These are phyloP conservation scores for Aegotheles bennettii DNA, from an alignment of 2,113 vertebrate species.

Conservation along the genomic window DNA sequence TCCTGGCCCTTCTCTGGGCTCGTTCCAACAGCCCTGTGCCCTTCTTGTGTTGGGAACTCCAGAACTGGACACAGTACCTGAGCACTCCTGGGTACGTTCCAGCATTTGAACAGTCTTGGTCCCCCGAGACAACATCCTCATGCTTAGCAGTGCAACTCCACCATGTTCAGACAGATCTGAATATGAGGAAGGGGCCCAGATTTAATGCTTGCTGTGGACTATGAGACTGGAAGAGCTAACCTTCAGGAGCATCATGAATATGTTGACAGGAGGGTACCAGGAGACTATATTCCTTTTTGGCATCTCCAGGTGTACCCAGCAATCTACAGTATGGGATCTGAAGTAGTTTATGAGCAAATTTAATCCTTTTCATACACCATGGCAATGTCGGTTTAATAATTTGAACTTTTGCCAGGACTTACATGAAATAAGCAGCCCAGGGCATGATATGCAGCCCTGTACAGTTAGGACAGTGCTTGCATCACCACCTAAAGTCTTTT, in stretches of 20 bases:
- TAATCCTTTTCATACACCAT: not conserved
- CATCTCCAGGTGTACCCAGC: not conserved
- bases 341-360: not conserved
- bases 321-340: not conserved
- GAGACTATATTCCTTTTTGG: not conserved
- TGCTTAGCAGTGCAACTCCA: not conserved
- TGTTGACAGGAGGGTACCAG: not conserved
- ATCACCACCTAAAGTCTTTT: not conserved
- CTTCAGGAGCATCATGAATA: not conserved
- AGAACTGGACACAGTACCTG: too few species aligned
- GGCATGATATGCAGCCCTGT: not conserved
- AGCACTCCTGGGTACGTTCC: not conserved
- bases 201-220: not conserved
- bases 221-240: not conserved
- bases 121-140: not conserved
- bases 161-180: not conserved
- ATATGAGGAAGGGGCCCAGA: not conserved
- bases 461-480: not conserved
- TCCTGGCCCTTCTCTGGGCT: too few species aligned
- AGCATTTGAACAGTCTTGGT: fast-evolving
- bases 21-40: too few species aligned
- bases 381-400: not conserved
- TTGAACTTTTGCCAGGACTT: not conserved
- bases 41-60: too few species aligned
- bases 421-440: not conserved